phyloP scores from a whole-genome alignment of 2,888 invertebrate species.

The Oscheius sp. region DNA sequence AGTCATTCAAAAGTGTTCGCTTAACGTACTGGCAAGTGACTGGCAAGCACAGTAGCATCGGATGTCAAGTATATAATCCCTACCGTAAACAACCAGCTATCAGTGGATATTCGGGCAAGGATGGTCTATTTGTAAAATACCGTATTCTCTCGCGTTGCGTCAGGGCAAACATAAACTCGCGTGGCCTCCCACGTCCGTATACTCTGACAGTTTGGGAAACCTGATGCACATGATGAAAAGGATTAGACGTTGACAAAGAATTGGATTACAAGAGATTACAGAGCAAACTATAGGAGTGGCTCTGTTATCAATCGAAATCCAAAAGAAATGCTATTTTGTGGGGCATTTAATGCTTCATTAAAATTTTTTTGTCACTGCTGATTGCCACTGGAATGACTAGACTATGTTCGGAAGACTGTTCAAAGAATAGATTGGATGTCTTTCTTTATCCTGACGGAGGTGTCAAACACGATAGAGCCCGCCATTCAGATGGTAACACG shows the following conservation, averaged over 20 bases:
- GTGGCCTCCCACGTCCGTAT: constrained; percentile 35
- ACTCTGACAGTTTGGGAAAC: constrained; percentile 36
- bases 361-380: too few species aligned
- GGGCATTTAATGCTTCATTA: too few species aligned
- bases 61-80: constrained; percentile 35
- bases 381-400: not conserved
- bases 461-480: constrained; percentile 31
- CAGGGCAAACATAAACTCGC: constrained; percentile 35
- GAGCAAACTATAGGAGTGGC: too few species aligned
- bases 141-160: constrained; percentile 33
- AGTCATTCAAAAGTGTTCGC: constrained; percentile 12
- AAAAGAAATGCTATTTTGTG: too few species aligned
- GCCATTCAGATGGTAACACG: constrained; percentile 24
- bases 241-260: not conserved
- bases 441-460: constrained; percentile 28
- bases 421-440: not conserved
- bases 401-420: not conserved
- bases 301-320: too few species aligned
- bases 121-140: constrained; percentile 24
- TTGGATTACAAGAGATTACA: too few species aligned
- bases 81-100: constrained; percentile 29
- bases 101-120: constrained; percentile 26
- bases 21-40: constrained; percentile 24
- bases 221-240: constrained; percentile 10
- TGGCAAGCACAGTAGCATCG: constrained; percentile 15